Evolutionary conservation across 1,140 invertebrate genomes (phyloP).

Genomic region (Pseudomyrmex pallidus): DNA sequence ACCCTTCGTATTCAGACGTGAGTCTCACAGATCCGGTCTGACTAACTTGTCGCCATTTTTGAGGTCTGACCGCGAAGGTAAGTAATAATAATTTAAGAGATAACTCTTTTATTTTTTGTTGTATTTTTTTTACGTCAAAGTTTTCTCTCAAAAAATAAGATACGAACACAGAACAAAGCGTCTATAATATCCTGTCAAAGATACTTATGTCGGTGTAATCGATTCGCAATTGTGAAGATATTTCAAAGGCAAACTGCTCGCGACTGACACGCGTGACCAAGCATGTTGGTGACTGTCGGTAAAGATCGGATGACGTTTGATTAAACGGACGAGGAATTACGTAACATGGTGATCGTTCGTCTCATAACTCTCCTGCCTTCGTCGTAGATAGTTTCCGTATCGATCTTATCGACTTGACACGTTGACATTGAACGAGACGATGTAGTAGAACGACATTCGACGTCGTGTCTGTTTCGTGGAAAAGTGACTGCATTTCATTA

Average conservation of each 20-base stretch:
- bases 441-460: not conserved
- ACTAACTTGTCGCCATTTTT: too few relatives aligned
- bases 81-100: not conserved
- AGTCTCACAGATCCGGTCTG: too few relatives aligned
- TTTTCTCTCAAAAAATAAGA: not conserved
- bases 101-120: not conserved
- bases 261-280: conserved; percentile 11
- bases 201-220: conserved; percentile 8
- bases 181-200: not conserved
- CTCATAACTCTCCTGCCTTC: conserved; percentile 1
- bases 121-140: not conserved
- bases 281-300: conserved; percentile 25
- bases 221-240: conserved; percentile 26
- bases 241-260: conserved; percentile 19
- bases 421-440: conserved; percentile 38
- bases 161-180: not conserved
- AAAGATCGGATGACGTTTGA: conserved; percentile 36
- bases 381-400: conserved; percentile 40
- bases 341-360: conserved; percentile 36
- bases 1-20: too few relatives aligned
- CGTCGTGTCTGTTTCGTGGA: not conserved
- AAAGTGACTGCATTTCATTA: conserved; percentile 17
- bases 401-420: conserved; percentile 39
- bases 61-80: too few relatives aligned
- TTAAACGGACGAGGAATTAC: conserved; percentile 44